Conservation (phyloP, 2,797 vertebrate species). For the Cheracebus regulus region DNA sequence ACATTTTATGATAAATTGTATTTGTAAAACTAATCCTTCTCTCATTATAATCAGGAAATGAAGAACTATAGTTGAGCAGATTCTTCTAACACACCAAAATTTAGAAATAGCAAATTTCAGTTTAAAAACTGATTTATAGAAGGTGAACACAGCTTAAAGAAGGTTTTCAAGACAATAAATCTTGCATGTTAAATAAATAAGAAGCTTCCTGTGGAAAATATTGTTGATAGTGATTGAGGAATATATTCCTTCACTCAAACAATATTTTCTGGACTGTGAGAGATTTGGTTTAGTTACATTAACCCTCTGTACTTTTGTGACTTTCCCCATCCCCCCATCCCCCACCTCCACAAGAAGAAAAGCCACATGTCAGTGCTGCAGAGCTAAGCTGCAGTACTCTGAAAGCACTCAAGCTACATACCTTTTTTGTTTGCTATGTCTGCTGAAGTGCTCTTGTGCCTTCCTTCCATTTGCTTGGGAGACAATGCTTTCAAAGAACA, state of each 20-base stretch:
- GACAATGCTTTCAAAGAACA: conserved; percentile 62
- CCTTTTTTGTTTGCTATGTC: background rate
- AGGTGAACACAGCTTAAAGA: background rate
- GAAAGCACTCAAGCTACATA: background rate
- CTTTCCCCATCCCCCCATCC: background rate
- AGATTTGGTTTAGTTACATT: background rate
- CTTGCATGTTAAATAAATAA: background rate
- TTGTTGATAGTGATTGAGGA: conserved; percentile 13
- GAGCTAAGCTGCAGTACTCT: conserved; percentile 12
- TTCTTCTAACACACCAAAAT: background rate
- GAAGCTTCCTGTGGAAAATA: conserved; percentile 32
- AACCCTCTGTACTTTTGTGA: background rate
- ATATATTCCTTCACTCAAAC: background rate
- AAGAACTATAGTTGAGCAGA: background rate
- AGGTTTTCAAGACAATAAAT: conserved; percentile 11
- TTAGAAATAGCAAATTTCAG: conserved; percentile 21
- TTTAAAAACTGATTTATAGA: background rate
- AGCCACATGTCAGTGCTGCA: background rate
- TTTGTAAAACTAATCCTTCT: conserved; percentile 37
- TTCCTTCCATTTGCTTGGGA: conserved; percentile 37
- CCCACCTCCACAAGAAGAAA: background rate
- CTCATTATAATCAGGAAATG: conserved; percentile 54
- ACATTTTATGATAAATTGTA: conserved; percentile 50
- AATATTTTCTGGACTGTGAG: background rate
- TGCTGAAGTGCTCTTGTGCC: background rate